Evolutionary conservation across 2,888 invertebrate genomes (phyloP), one percentile per base, ranked within the genome.

Genomic region (Carterocephalus palaemon): DNA sequence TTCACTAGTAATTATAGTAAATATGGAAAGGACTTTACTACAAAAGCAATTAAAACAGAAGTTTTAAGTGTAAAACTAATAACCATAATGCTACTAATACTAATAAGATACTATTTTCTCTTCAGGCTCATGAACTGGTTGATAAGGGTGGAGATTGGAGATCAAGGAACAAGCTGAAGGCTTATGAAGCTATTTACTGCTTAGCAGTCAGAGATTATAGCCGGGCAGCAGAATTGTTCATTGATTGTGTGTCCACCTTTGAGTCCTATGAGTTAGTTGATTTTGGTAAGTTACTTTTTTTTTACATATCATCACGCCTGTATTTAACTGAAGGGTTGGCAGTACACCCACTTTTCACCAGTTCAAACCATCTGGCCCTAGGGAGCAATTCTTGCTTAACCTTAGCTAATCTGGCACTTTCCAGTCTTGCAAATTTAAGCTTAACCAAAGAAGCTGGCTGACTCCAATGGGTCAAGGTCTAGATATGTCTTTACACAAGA

Each of bases 91-190:
- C n/a, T n/a, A n/a, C n/a, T n/a, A n/a, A n/a, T n/a, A n/a, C n/a
- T n/a, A n/a, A n/a, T n/a, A n/a, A n/a, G n/a, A n/a, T n/a, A n/a
- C n/a, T n/a, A n/a, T n/a, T n/a, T n/a, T n/a, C n/a, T n/a, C n/a
- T 75, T 38, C 64, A 87, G 88, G 89, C 70, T 57, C 86, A 64
- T 78, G 92, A 72, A 64, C 76, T 94, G 22, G 97, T 98, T 52
- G 98, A 98, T 77, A 97, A 98, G 86, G 99, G 99, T 53, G 99
- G 99, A 7, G 99, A 99, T 76, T 99, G 99, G 99, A 98, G 99
- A 67, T 91, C 99, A 36, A 90, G 99, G 57, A 99, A 99, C 76
- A 92, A 99, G 53, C 88, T 99, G 16, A 99, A 99, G 83, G 99
- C 99, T 0, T 97, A 97, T 68, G 96, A 96, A 83, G 99, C 98